Evolutionary conservation across 2,797 vertebrate genomes (phyloP), one percentile per base, ranked within the genome.

Genomic region (Dallia pectoralis): DNA sequence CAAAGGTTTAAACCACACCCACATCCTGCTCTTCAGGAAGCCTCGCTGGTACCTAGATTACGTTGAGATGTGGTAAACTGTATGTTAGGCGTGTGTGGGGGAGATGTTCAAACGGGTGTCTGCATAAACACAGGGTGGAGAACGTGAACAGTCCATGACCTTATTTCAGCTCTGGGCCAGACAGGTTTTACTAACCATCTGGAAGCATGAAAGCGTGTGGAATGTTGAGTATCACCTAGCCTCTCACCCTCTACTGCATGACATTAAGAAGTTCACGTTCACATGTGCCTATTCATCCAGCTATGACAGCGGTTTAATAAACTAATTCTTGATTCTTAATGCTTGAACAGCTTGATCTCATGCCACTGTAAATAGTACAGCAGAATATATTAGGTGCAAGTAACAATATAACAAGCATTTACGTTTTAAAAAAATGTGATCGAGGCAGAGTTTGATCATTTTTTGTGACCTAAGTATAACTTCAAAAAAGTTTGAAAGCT

Each of bases 101-200:
- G 18, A 33, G 29, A 32, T 47, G 1, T 49, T 19, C 12, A 74
- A 14, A 67, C 81, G 81, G 79, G 3, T 16, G 63, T 59, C 19
- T 1, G 22, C 7, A 4, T 69, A 74, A 84, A 77, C 70, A 75
- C 76, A 81, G 73, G 16, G 32, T 67, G 36, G 18, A 61, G 53
- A 30, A 36, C 63, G 64, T 14, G 67, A 30, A 63, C 27, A 63
- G 16, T 59, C 11, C 53, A 25, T 59, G 4, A 59, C 53, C 9
- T 59, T 56, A 53, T 63, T 49, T 48, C 16, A 59, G 63, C 33
- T 22, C 29, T 32, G 67, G 49, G 56, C 72, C 18, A 22, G 67
- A 18, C 71, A 36, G 14, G 22, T 8, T 44, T 65, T 18, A 11
- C 61, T 59, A 48, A 68, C 29, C 25, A 48, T 4, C 48, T 7